Evolutionary conservation across 1,140 invertebrate genomes (phyloP), one percentile per base, ranked within the genome.

Genomic region (Wasmannia auropunctata): DNA sequence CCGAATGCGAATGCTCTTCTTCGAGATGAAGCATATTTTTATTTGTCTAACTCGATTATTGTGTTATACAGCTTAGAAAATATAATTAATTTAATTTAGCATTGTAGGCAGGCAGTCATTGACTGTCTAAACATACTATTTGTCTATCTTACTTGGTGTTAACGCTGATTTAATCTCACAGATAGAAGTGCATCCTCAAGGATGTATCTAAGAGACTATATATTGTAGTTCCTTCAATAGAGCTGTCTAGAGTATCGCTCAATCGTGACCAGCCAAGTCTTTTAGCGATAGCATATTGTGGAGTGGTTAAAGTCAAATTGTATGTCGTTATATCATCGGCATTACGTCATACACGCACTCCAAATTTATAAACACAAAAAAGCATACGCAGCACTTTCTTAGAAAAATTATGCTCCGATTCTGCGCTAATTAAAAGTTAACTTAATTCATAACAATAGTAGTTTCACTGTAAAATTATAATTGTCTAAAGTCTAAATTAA

Each of bases 221-320:
- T n/a, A n/a, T n/a, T n/a, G n/a, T n/a, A 31, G 10, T 80, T 81
- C n/a, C 51, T 34, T 81, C 51, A 70, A 81, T 56, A 11, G 10
- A 37, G 8, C 40, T 43, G 65, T 31, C 37, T 10, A 28, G 60
- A 79, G 43, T 51, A 81, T 72, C 34, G 49, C 37, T 72, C 65
- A 81, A 43, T 70, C 22, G 28, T 43, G 19, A 6, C 46, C 8
- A 40, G n/a, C 37, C 56, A n/a, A 79, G 75, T 63, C 31, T 43
- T 70, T 81, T 72, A 40, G 25, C 25, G 51, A 31, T 40, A 7
- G n/a, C 7, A 58, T 51, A 69, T 81, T 81, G 58, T 58, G 34
- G n/a, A 81, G 34, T 58, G 49, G 54, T 81, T 72, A 81, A 28
- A 37, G 51, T 54, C 65, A 70, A 37, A 70, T 31, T 81, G 22